Evolutionary conservation across 2,888 invertebrate species (phyloP).

Genomic region (Polietes domitor): DNA sequence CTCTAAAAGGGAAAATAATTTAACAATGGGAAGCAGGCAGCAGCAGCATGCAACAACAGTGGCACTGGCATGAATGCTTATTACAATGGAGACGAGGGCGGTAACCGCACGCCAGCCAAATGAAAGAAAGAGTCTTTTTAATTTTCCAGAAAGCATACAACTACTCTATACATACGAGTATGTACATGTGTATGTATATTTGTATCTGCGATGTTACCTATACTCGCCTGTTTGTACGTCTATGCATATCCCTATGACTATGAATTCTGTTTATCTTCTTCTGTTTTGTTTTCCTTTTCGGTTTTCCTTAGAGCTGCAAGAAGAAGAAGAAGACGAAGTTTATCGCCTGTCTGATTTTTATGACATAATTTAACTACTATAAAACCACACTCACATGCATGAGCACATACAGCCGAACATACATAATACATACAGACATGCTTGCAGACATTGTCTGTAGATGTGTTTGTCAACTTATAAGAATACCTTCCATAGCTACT

Average conservation of each 20-base stretch:
- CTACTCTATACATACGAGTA: background rate
- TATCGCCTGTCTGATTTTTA: constrained; percentile 58
- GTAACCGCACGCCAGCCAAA: constrained; percentile 12
- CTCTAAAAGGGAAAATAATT: constrained; percentile 21
- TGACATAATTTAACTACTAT: constrained; percentile 48
- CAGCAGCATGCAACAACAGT: background rate
- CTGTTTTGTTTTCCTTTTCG: constrained; percentile 30
- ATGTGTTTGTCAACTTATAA: too few relatives aligned
- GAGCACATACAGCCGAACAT: background rate
- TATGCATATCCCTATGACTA: background rate
- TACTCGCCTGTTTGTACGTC: background rate
- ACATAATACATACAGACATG: too few relatives aligned
- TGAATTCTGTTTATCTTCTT: background rate
- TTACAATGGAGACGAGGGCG: constrained; percentile 44
- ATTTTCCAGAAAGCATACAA: constrained; percentile 55
- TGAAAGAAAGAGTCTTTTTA: constrained; percentile 47
- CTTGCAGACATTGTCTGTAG: too few relatives aligned
- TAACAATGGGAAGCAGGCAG: constrained; percentile 1
- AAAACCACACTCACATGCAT: constrained; percentile 10
- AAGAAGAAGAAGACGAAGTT: constrained; percentile 49
- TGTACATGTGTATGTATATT: background rate
- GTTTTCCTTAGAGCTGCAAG: background rate
- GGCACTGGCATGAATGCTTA: constrained; percentile 30
- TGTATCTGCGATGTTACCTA: too few relatives aligned
- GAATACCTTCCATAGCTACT: too few relatives aligned